phyloP scores from a whole-genome alignment of 2,888 invertebrate genomes.

The Drosophila nr. fundita region DNA sequence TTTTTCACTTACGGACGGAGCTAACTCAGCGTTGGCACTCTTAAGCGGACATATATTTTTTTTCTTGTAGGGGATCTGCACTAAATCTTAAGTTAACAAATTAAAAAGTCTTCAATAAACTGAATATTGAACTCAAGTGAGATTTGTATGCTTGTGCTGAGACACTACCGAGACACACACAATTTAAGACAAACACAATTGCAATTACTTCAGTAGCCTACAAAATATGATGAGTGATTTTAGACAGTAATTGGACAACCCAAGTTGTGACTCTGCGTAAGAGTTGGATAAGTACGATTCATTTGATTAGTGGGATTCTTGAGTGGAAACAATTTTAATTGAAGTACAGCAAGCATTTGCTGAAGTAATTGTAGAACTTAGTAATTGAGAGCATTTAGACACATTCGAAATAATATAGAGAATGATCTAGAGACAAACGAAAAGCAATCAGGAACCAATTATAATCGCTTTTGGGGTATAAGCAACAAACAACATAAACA shows the following conservation, averaged over 20 bases:
- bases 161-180: slow-evolving; percentile 3
- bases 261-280: not conserved
- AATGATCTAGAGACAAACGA: not conserved
- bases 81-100: not conserved
- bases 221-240: not conserved
- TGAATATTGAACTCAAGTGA: not conserved
- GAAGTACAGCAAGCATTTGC: not conserved
- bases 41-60: slow-evolving; percentile 8
- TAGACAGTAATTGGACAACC: not conserved
- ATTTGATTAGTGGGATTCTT: not conserved
- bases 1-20: slow-evolving; percentile 7
- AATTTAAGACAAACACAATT: not conserved
- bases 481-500: slow-evolving; percentile 9
- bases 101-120: not conserved
- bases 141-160: not conserved
- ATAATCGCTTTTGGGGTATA: not conserved
- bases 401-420: not conserved
- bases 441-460: not conserved
- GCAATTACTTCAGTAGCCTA: slow-evolving; percentile 2
- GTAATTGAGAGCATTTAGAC: not conserved
- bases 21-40: not conserved
- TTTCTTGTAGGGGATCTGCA: not conserved
- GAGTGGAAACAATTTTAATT: not conserved
- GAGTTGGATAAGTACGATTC: not conserved
- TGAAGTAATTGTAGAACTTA: not conserved